Conservation (phyloP, 2,888 invertebrate species). For the Petrolisthes cinctipes region DNA sequence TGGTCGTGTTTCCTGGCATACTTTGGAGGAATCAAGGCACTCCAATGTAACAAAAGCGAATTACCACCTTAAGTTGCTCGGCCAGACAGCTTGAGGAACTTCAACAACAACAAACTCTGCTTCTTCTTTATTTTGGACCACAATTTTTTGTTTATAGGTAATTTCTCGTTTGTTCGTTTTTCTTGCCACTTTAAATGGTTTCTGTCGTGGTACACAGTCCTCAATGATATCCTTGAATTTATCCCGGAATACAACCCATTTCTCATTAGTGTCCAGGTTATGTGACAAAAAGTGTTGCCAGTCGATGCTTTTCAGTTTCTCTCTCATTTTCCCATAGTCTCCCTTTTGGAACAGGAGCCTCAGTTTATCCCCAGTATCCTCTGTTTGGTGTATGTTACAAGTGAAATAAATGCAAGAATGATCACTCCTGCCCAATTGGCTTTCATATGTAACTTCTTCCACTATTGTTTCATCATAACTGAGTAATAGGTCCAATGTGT, state of each 20-base stretch:
- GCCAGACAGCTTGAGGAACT: too few relatives aligned
- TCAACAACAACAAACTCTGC: too few relatives aligned
- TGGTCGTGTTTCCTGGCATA: too few relatives aligned
- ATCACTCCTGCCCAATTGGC: constrained; percentile 21
- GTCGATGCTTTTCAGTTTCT: not conserved
- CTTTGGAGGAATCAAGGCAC: not conserved
- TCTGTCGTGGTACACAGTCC: too few relatives aligned
- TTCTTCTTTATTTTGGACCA: too few relatives aligned
- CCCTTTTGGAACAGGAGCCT: constrained; percentile 10
- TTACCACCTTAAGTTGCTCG: not conserved
- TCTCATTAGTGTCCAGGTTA: too few relatives aligned
- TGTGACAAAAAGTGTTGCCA: not conserved
- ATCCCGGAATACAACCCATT: too few relatives aligned
- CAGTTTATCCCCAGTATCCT: not conserved
- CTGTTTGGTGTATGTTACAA: not conserved
- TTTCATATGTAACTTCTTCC: not conserved
- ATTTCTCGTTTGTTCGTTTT: too few relatives aligned
- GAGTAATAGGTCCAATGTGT: constrained; percentile 13
- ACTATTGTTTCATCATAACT: not conserved
- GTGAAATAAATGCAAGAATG: constrained; percentile 7
- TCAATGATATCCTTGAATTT: too few relatives aligned
- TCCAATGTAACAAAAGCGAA: not conserved
- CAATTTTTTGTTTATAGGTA: too few relatives aligned
- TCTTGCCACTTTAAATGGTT: too few relatives aligned
- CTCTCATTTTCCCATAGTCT: not conserved